Base-by-base conservation (phyloP, 2,113 vertebrate genomes). In the Marmota monax region DNA sequence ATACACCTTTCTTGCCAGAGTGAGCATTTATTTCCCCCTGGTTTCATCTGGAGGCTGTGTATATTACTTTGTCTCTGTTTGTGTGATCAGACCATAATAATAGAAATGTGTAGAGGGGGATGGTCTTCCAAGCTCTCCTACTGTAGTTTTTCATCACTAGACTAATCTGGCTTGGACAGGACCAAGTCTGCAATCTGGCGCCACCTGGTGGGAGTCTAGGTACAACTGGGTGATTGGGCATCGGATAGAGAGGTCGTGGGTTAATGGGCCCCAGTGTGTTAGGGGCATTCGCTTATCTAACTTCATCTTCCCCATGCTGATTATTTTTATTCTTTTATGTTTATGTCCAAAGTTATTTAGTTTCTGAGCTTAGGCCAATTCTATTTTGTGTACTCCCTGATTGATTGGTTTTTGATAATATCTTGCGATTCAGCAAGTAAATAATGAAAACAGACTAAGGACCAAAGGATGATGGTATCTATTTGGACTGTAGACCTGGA, bases 181-280 rank as follows among this genome's bases (percentile, higher is more conserved):
- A 72, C 14, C 23, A 18, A 32, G 48, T 90, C 32, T 90, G 76
- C 73, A 53, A 70, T 86, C 83, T 96, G 91, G 93, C 65, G 91
- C 97, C 94, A 92, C 91, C 96, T 97, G 70, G 91, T 96, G 96
- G 95, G 45, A 0, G 7, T 65, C n/a, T 18, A 20, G 14, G 27
- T n/a, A 80, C 74, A 4, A 25, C 42, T 45, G 17, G 61, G 70
- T 3, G 2, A 69, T 20, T 48, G 86, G 45, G 58, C 27, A 25
- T 69, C n/a, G 1, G 1, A 63, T 53, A 37, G 32, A 27, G 45
- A n/a, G 53, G 27, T 67, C 63, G 32, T 0, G 0, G 2, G 53
- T 51, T 74, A 32, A 58, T 5, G 56, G 12, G 2, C 13, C 61
- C 12, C 0, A 6, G 17, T 1, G 18, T 39, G 12, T 23, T 13